phyloP scores from a whole-genome alignment of 1,140 invertebrate genomes.

The Drosophila tani region DNA sequence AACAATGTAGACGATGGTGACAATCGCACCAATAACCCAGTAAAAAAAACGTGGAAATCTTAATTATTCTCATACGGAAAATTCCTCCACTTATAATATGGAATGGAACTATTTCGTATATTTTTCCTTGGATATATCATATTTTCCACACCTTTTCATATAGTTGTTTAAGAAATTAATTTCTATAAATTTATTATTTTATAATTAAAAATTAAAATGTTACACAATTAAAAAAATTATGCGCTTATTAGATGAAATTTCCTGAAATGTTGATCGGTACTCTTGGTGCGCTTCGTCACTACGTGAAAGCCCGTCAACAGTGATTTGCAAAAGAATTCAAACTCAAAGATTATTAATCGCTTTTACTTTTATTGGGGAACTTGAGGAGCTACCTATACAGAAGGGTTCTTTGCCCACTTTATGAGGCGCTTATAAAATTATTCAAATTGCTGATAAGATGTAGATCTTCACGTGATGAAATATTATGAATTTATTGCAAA shows the following conservation, averaged over 20 bases:
- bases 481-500: neutral
- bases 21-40: neutral
- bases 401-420: neutral
- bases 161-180: too few relatives aligned
- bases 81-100: too few relatives aligned
- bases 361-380: neutral
- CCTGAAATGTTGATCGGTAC: neutral
- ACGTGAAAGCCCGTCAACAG: neutral
- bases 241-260: too few relatives aligned
- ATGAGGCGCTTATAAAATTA: neutral
- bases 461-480: neutral
- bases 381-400: neutral
- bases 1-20: neutral
- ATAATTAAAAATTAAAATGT: too few relatives aligned
- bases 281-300: neutral
- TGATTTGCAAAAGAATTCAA: neutral
- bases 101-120: too few relatives aligned
- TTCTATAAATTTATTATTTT: too few relatives aligned
- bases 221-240: too few relatives aligned
- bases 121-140: too few relatives aligned
- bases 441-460: neutral
- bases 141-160: too few relatives aligned
- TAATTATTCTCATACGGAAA: too few relatives aligned
- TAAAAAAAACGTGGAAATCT: too few relatives aligned
- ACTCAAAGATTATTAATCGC: slow-evolving; percentile 1